Conservation (phyloP, 2,113 vertebrate genomes). For the Nycticebus coucang region DNA sequence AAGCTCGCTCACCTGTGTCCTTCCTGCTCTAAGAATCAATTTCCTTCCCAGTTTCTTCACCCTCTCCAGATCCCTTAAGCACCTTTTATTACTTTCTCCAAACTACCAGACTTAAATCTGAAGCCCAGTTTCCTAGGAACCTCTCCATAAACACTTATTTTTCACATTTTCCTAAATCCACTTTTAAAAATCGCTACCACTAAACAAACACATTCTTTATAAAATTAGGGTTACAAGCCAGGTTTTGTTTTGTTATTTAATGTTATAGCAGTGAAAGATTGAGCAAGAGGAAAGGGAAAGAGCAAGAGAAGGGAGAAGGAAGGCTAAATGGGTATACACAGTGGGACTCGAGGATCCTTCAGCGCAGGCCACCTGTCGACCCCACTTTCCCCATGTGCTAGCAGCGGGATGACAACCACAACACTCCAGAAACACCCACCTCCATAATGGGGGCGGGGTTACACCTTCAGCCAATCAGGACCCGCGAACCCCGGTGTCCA, state of each 20-base stretch:
- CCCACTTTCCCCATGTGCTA: constrained; percentile 69
- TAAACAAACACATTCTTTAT: background rate
- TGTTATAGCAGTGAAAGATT: background rate
- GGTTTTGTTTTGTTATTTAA: background rate
- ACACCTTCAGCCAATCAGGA: constrained; percentile 69
- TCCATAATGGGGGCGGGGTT: constrained; percentile 56
- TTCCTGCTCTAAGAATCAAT: background rate
- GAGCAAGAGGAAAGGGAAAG: background rate
- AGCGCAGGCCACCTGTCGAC: constrained; percentile 39
- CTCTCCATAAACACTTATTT: background rate
- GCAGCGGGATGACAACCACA: constrained; percentile 68
- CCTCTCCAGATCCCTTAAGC: background rate
- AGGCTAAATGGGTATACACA: background rate
- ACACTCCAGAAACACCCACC: constrained; percentile 70
- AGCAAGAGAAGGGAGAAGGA: background rate
- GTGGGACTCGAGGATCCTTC: accelerated
- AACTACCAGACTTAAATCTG: constrained; percentile 1
- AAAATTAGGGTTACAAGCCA: background rate
- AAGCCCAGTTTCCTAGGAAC: background rate
- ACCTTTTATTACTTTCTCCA: background rate
- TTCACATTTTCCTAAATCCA: background rate
- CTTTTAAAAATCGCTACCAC: constrained; percentile 44
- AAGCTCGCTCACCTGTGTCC: background rate
- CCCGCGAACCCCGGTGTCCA: constrained; percentile 66
- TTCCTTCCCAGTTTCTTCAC: constrained; percentile 5